phyloP scores from a whole-genome alignment of 2,113 vertebrate genomes.

The Indicator indicator region DNA sequence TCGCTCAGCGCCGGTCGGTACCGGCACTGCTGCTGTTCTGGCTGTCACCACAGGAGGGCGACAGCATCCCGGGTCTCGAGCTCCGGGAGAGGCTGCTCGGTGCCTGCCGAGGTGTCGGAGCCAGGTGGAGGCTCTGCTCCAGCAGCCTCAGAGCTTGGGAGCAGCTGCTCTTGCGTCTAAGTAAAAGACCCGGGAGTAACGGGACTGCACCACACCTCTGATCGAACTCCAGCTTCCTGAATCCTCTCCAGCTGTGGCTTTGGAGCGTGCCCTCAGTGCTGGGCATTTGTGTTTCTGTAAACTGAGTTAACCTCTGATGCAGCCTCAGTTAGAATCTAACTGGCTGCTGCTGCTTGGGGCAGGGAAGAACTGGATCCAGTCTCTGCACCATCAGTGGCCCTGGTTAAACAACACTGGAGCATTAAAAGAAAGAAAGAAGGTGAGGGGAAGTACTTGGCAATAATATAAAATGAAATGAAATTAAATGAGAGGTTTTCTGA shows the following conservation, averaged over 20 bases:
- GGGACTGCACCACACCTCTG: fast-evolving
- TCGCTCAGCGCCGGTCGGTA: too few species aligned
- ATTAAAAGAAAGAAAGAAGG: not conserved
- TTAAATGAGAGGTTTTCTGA: not conserved
- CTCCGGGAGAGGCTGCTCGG: too few species aligned
- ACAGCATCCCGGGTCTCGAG: too few species aligned
- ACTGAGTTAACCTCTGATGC: not conserved
- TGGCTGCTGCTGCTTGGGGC: not conserved
- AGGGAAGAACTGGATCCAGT: not conserved
- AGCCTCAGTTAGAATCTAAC: not conserved
- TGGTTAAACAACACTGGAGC: not conserved
- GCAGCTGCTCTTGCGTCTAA: not conserved
- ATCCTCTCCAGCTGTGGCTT: not conserved
- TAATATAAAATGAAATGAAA: not conserved
- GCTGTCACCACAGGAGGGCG: too few species aligned
- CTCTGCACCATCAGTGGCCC: not conserved
- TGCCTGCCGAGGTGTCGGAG: not conserved
- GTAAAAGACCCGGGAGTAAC: not conserved
- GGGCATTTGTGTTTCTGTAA: not conserved
- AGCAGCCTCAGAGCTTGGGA: not conserved
- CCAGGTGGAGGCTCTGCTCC: not conserved
- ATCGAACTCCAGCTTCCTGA: not conserved
- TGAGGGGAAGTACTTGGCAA: too few species aligned
- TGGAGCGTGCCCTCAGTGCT: not conserved
- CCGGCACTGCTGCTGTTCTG: too few species aligned